Evolutionary conservation across 1,140 invertebrate genomes (phyloP), one percentile per base, ranked within the genome.

Genomic region (Zaprionus ornatus): DNA sequence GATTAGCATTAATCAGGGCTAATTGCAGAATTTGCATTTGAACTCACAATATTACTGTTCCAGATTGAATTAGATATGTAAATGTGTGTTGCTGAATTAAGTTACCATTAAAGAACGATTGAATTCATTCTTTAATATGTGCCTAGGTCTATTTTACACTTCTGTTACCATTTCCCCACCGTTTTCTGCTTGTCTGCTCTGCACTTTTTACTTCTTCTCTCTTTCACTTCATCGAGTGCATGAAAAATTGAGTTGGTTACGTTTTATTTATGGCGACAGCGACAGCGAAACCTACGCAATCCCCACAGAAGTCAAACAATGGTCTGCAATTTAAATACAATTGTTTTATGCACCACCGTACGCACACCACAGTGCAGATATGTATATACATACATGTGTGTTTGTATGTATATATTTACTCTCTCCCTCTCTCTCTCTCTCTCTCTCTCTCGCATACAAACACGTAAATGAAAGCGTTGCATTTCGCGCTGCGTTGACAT

Each of bases 321-420:
- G 67, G 77, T 81, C 78, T 84, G 80, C 77, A 88, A 84, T 90
- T 88, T 84, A 88, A 88, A 88, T 88, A 81, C 78, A 75, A 88
- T 88, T 88, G 84, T 88, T 88, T 88, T 82, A 76, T 74, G 74
- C 82, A 56, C 52, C 29, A 62, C 59, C 19, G 12, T 50, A 52
- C 42, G 45, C 60, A 63, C 65, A 45, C 40, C 40, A 45, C n/a
- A 45, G 40, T 45, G 6, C 40, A 45, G 1, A n/a, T n/a, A 4
- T n/a, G n/a, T 40, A 4, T 45, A 45, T 15, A 48, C 15, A 17
- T 17, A 48, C 25, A 57, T 54, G 27, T 37, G 55, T 35, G 32
- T 23, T 52, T 23, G n/a, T 50, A 6, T 27, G 29, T 3, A 32
- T 32, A 9, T 32, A 10, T 32, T 10, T 10, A 32, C 29, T 32